Evolutionary conservation across 2,888 invertebrate genomes (phyloP).

Genomic region (Drosophila mayaguana): DNA sequence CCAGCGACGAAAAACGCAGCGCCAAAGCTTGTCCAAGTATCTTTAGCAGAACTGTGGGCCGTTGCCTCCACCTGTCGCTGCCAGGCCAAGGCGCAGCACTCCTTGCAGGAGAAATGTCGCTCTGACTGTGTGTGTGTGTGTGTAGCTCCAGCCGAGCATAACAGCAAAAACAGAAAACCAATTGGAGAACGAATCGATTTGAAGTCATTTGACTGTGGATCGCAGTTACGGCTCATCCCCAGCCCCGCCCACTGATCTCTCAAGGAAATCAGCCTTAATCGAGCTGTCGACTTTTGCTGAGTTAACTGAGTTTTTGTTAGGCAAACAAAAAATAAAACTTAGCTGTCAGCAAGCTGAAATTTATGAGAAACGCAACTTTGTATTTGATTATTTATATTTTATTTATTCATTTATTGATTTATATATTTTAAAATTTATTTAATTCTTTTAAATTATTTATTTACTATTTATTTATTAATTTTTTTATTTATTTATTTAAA

Average conservation of each 20-base stretch:
- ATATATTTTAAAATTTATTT: too few species aligned
- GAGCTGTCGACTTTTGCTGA: slow-evolving; percentile 2
- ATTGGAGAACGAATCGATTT: slow-evolving; percentile 75
- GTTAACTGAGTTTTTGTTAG: too few species aligned
- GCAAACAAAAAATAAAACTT: not conserved
- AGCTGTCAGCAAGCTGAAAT: slow-evolving; percentile 2
- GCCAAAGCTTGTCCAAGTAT: slow-evolving; percentile 58
- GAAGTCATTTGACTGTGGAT: slow-evolving; percentile 70
- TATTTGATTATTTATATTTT: too few species aligned
- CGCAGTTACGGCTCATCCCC: slow-evolving; percentile 18
- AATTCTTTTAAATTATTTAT: too few species aligned
- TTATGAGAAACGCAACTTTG: too few species aligned
- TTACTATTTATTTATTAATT: too few species aligned
- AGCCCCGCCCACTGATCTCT: slow-evolving; percentile 3
- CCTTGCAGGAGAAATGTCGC: not conserved
- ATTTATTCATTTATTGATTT: too few species aligned
- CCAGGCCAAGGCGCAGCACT: slow-evolving; percentile 46
- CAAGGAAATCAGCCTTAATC: not conserved
- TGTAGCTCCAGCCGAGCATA: not conserved
- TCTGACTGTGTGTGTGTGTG: not conserved
- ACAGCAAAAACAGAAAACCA: slow-evolving; percentile 40
- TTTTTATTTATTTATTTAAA: too few species aligned
- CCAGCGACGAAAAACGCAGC: slow-evolving; percentile 62
- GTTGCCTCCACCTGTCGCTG: slow-evolving; percentile 36
- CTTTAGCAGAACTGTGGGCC: slow-evolving; percentile 40